phyloP scores from a whole-genome alignment of 1,140 invertebrate genomes.

The Drosophila eugracilis region DNA sequence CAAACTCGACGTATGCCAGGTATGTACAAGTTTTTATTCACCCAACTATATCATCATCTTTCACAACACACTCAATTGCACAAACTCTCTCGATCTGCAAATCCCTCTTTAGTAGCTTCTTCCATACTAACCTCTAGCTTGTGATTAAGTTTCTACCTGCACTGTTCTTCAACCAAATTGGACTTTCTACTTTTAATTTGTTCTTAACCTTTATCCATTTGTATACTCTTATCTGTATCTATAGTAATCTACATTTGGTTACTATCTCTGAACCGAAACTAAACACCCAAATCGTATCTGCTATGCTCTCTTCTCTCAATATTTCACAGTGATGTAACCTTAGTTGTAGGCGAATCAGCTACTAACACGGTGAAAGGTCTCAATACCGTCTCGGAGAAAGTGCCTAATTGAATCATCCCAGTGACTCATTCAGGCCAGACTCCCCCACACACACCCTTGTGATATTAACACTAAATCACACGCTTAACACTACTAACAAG shows the following conservation, averaged over 20 bases:
- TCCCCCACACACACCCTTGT: slow-evolving; percentile 52
- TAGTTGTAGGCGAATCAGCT: slow-evolving; percentile 72
- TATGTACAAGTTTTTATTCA: slow-evolving; percentile 56
- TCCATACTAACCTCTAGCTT: slow-evolving; percentile 34
- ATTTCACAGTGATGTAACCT: slow-evolving; percentile 79
- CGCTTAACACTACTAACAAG: slow-evolving; percentile 61
- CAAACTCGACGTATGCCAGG: slow-evolving; percentile 83
- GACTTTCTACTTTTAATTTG: slow-evolving; percentile 8
- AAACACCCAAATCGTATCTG: slow-evolving; percentile 58
- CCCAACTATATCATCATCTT: slow-evolving; percentile 15
- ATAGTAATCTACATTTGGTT: slow-evolving; percentile 51
- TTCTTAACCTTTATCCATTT: slow-evolving; percentile 7
- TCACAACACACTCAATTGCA: slow-evolving; percentile 31
- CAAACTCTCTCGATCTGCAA: slow-evolving; percentile 34
- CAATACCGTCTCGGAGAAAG: slow-evolving; percentile 79
- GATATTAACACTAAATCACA: slow-evolving; percentile 77
- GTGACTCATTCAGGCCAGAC: slow-evolving; percentile 39
- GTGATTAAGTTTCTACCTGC: slow-evolving; percentile 38
- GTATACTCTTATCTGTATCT: slow-evolving; percentile 20
- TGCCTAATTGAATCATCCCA: slow-evolving; percentile 51
- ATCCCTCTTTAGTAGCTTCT: slow-evolving; percentile 11
- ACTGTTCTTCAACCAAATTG: slow-evolving; percentile 14
- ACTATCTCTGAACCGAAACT: slow-evolving; percentile 44
- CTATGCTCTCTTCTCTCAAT: slow-evolving; percentile 67
- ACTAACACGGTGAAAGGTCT: slow-evolving; percentile 69